Conservation (phyloP, 2,797 vertebrate species). For the Enteromius anoplus region DNA sequence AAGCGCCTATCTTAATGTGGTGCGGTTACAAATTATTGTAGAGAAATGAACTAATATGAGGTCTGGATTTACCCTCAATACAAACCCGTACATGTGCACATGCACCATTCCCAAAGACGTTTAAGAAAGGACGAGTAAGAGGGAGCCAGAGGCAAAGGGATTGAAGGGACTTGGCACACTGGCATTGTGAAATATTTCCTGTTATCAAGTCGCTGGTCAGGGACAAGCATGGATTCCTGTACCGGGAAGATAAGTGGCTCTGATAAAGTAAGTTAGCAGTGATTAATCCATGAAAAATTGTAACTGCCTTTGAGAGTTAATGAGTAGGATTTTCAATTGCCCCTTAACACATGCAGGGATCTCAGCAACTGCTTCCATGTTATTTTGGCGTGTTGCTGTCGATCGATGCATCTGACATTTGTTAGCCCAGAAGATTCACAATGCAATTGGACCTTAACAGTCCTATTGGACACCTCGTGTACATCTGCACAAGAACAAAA, state of each 20-base stretch:
- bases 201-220: conserved; percentile 76
- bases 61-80: conserved; percentile 72
- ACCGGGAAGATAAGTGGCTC: conserved; percentile 84
- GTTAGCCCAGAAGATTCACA: conserved; percentile 78
- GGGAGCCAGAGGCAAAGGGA: conserved; percentile 60
- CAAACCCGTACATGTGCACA: conserved; percentile 24
- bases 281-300: conserved; percentile 86
- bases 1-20: conserved; percentile 78
- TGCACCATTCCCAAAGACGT: conserved; percentile 72
- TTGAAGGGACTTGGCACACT: conserved; percentile 58
- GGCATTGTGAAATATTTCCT: conserved; percentile 78
- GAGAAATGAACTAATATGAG: conserved; percentile 78
- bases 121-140: conserved; percentile 67
- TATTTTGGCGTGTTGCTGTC: conserved; percentile 74
- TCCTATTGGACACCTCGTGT: conserved; percentile 64
- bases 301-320: conserved; percentile 79
- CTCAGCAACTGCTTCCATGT: conserved; percentile 66
- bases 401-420: conserved; percentile 81
- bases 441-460: conserved; percentile 71
- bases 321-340: conserved; percentile 81
- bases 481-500: conserved; percentile 67
- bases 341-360: conserved; percentile 68
- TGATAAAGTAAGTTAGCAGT: conserved; percentile 87
- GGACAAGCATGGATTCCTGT: conserved; percentile 82
- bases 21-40: conserved; percentile 80